Conservation (phyloP, 2,113 vertebrate genomes). For the Chaenocephalus aceratus region DNA sequence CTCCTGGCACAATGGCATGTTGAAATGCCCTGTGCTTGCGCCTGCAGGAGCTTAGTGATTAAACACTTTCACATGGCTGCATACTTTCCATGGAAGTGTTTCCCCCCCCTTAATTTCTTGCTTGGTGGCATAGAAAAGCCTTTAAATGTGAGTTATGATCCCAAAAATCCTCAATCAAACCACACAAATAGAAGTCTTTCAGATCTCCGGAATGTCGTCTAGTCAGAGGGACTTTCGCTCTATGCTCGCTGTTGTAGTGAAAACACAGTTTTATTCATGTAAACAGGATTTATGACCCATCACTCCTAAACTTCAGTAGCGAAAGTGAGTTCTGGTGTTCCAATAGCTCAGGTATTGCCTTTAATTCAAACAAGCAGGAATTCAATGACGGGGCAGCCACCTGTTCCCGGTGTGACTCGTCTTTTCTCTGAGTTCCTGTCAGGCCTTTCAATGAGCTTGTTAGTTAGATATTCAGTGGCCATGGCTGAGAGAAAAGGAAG, state of each 20-base stretch:
- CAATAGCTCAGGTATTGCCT: constrained; percentile 5
- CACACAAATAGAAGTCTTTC: constrained; percentile 7
- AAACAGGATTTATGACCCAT: constrained; percentile 1
- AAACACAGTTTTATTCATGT: background rate
- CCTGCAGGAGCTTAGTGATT: constrained; percentile 67
- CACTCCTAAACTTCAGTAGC: background rate
- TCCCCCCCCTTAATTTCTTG: constrained; percentile 40
- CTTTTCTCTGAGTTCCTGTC: constrained; percentile 19
- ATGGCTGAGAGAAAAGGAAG: constrained; percentile 12
- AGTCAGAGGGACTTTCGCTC: background rate
- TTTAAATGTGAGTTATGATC: constrained; percentile 13
- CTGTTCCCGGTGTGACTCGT: constrained; percentile 20
- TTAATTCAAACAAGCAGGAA: constrained; percentile 51
- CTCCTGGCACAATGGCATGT: constrained; percentile 29
- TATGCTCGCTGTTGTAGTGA: background rate
- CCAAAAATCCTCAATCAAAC: constrained; percentile 3
- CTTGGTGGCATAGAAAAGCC: constrained; percentile 29
- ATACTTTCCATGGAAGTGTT: constrained; percentile 54
- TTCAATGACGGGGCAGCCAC: constrained; percentile 22
- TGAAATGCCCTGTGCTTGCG: constrained; percentile 55
- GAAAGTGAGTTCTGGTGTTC: background rate
- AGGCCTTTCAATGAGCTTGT: constrained; percentile 38
- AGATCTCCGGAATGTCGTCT: constrained; percentile 24
- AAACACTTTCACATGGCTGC: constrained; percentile 79
- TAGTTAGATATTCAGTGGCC: constrained; percentile 31